Evolutionary conservation across 2,888 invertebrate species (phyloP).

Genomic region (Leptinotarsa tumamoca): DNA sequence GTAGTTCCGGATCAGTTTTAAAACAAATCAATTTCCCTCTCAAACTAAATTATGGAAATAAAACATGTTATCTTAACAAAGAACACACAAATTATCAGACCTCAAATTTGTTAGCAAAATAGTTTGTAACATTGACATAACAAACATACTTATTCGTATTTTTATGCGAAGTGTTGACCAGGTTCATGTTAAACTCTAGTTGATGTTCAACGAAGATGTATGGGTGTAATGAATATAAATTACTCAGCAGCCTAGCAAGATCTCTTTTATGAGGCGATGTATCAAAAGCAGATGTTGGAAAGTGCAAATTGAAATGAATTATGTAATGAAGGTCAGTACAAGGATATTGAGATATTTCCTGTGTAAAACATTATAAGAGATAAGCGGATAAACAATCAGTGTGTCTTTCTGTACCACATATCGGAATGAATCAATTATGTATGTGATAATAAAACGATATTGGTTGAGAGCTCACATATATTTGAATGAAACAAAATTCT

Average conservation of each 20-base stretch:
- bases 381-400: no score
- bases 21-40: no score
- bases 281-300: slow-evolving; percentile 24
- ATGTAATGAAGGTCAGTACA: slow-evolving; percentile 23
- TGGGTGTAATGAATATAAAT: slow-evolving; percentile 15
- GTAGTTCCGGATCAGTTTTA: no score
- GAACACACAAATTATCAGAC: no score
- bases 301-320: slow-evolving; percentile 21
- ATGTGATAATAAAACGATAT: no score
- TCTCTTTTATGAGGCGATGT: slow-evolving; percentile 19
- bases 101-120: no score
- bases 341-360: slow-evolving; percentile 20
- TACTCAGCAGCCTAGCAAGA: slow-evolving; percentile 10
- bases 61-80: no score
- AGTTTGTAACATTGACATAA: no score
- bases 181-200: background rate
- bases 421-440: background rate
- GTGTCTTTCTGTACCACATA: background rate
- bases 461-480: no score
- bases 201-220: slow-evolving; percentile 5
- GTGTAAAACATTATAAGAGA: background rate
- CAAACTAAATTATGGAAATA: no score
- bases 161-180: background rate
- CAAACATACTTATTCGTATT: no score
- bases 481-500: no score